Conservation (phyloP, 2,113 vertebrate genomes). For the Pedetes capensis region DNA sequence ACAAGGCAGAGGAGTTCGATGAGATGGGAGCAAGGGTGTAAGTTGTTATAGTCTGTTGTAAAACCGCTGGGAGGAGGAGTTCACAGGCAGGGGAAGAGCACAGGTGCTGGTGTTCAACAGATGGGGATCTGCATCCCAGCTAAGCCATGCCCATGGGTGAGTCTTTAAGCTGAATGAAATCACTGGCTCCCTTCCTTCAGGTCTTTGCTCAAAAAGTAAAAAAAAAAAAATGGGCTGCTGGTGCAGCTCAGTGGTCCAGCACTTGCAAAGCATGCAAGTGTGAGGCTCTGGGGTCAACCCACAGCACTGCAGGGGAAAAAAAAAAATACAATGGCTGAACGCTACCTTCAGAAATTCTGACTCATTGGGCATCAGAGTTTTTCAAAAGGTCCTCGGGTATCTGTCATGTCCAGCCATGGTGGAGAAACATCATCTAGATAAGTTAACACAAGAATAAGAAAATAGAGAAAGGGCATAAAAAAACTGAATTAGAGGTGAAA, state of each 20-base stretch:
- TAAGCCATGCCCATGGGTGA: not conserved
- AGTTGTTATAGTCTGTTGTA: not conserved
- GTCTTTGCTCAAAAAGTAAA: too few species aligned
- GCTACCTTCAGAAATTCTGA: not conserved
- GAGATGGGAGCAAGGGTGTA: not conserved
- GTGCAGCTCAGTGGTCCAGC: too few species aligned
- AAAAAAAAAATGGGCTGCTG: too few species aligned
- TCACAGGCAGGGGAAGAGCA: not conserved
- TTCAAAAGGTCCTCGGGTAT: not conserved
- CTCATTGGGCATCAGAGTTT: not conserved
- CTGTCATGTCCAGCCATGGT: not conserved
- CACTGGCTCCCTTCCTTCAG: not conserved
- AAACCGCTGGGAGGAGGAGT: not conserved
- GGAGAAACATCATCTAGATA: not conserved
- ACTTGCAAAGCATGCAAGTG: too few species aligned
- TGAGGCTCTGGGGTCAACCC: too few species aligned
- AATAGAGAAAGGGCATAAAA: not conserved
- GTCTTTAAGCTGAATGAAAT: not conserved
- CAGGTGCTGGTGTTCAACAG: not conserved
- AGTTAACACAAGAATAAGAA: not conserved
- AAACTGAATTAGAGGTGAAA: too few species aligned
- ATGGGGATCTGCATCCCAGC: not conserved
- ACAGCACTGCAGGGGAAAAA: too few species aligned
- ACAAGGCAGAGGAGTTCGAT: not conserved
- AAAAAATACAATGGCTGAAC: not conserved